Evolutionary conservation across 2,113 vertebrate species (phyloP), one percentile per base, ranked within the genome.

Genomic region (Nipponia nippon): DNA sequence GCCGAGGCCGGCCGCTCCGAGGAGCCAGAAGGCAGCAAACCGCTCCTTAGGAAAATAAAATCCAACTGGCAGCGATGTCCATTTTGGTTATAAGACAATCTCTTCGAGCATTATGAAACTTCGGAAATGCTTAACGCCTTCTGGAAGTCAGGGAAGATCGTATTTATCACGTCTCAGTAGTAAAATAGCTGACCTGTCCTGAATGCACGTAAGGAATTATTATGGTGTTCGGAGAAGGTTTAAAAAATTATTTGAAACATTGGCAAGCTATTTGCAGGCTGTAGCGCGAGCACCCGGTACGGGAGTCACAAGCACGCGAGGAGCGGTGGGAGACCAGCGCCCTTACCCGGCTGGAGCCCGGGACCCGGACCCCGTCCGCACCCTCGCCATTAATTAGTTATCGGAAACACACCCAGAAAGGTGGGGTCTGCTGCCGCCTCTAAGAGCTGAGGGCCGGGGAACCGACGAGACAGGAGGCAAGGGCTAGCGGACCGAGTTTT

Each of bases 1-100:
- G 96, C 94, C 98, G 49, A 72, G 16, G 5, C 32, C 88, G 42
- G 89, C 80, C 90, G 38, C 85, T 87, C 89, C 4, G 80, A 90
- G 90, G 93, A 92, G 91, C 84, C 88, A 63, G 50, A 77, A 13
- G 72, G 63, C 65, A 66, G 73, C 76, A 55, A 61, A 59, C 38
- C 2, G 36, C 58, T 9, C 59, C 66, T 61, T 18, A 5, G 46
- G 30, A 47, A 19, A 26, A 30, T 21, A 63, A 34, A 52, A 73
- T 7, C 34, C 61, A 29, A 3, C 16, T 0, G 13, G 40, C 78
- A 32, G 49, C 16, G 21, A 16, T 5, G 69, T 32, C 53, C 44
- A 2, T 52, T 59, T 52, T 80, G 46, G 85, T 70, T 52, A 36
- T 1, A 11, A 27, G 46, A 10, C 40, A 11, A 4, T 13, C 59